These are phyloP conservation scores for Prolemur simus DNA, from an alignment of 2,113 vertebrate species.

Conservation along the genomic window DNA sequence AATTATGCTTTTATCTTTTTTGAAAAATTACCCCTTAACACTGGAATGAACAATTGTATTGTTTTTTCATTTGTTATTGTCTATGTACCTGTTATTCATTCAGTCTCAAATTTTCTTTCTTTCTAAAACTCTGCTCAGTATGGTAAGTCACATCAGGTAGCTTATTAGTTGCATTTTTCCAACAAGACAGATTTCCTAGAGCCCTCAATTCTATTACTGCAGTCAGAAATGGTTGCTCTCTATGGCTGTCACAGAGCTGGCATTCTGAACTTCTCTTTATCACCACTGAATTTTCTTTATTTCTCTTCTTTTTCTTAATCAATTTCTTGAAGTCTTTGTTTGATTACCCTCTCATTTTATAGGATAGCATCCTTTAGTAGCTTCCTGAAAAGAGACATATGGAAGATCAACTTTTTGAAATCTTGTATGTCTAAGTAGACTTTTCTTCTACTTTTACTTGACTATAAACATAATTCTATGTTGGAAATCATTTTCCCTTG, in stretches of 20 bases:
- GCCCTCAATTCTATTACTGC: not conserved
- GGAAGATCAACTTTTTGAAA: not conserved
- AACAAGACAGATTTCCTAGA: not conserved
- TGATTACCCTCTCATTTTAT: not conserved
- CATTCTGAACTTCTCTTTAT: not conserved
- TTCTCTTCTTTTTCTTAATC: not conserved
- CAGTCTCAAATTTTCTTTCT: not conserved
- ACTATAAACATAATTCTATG: not conserved
- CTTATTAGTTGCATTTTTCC: not conserved
- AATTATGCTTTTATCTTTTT: not conserved
- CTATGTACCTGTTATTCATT: not conserved
- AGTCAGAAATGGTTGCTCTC: not conserved
- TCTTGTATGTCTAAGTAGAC: not conserved
- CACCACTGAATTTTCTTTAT: not conserved
- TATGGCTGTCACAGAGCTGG: not conserved
- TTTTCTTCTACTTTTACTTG: not conserved
- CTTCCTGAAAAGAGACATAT: not conserved
- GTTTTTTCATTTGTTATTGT: not conserved
- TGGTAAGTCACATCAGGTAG: not conserved
- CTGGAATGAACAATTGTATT: not conserved
- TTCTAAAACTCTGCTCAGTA: not conserved
- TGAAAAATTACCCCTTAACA: not conserved
- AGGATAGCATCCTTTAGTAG: not conserved
- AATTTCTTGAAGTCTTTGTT: not conserved
- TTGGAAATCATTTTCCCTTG: not conserved